phyloP scores from a whole-genome alignment of 1,140 invertebrate species.

The Diuraphis noxia region DNA sequence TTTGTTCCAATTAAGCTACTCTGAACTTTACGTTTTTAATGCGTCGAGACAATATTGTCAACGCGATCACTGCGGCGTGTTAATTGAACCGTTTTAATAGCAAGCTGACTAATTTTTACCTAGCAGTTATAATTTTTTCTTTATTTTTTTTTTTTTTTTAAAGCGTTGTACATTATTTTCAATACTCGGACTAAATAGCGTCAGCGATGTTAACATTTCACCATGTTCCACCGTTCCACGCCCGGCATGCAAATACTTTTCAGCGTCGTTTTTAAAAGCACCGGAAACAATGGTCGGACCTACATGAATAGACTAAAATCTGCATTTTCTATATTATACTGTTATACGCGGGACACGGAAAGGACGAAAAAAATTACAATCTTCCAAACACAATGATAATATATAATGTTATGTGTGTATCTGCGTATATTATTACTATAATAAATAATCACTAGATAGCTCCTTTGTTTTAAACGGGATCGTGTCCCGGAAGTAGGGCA shows the following conservation, averaged over 20 bases:
- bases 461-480: slow-evolving; percentile 48
- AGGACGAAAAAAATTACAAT: slow-evolving; percentile 40
- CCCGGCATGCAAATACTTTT: slow-evolving; percentile 44
- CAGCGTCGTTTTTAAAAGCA: slow-evolving; percentile 36
- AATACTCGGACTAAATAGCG: neutral
- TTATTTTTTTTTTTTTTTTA: neutral
- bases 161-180: neutral
- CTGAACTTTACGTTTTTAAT: slow-evolving; percentile 35
- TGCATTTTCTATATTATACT: slow-evolving; percentile 42
- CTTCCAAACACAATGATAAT: slow-evolving; percentile 48
- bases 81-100: slow-evolving; percentile 13
- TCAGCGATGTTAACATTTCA: neutral
- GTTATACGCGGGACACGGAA: slow-evolving; percentile 5
- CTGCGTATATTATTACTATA: slow-evolving; percentile 16
- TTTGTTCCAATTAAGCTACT: slow-evolving; percentile 47
- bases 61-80: neutral
- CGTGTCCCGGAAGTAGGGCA: slow-evolving; percentile 53
- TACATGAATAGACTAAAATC: slow-evolving; percentile 50
- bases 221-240: neutral
- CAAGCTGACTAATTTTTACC: neutral
- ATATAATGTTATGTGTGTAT: slow-evolving; percentile 26
- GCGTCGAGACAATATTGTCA: slow-evolving; percentile 6
- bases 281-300: slow-evolving; percentile 50
- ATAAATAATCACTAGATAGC: slow-evolving; percentile 43
- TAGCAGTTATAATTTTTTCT: neutral